Evolutionary conservation across 2,888 invertebrate genomes (phyloP), one percentile per base, ranked within the genome.

Genomic region (Tipula unca): DNA sequence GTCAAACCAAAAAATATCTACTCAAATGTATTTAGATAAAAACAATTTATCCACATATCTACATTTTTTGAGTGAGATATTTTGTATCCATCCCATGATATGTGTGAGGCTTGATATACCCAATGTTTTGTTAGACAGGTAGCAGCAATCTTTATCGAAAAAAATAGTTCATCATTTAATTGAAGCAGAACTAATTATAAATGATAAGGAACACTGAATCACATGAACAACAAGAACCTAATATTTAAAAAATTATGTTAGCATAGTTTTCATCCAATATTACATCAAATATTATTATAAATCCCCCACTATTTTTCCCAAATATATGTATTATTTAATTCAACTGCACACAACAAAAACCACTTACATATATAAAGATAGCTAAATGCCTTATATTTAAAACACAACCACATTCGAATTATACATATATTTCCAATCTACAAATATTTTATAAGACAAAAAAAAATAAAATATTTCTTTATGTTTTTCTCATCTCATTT

Each of bases 401-500:
- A 32, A 48, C 13, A 48, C 48, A 48, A 48, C 17, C 17, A 69
- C 69, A 69, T 69, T 69, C 8, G 25, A 69, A 69, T 69, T 69
- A 25, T 48, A 39, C 4, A 36, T 10, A 39, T 48, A 69, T 69
- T 69, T 69, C 25, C 69, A 20, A 69, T 69, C 69, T 54, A 54
- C 48, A 69, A 8, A 69, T 25, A 69, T 25, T 20, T 54, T 54
- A 17, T 54, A 54, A 54, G 48, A 69, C 69, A 69, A 10, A 69
- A 69, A 48, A 17, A 54, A 54, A 54, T 13, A 20, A 54, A 54
- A 54, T 54, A 69, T 69, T 69, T 69, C 69, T 25, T 69, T 69
- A 69, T 69, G 69, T 69, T 69, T 69, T 69, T 69, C 69, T 69
- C 69, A 69, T 69, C 69, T 25, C 69, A 69, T 69, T 69, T 69